phyloP scores from a whole-genome alignment of 1,140 invertebrate species.

The Drosophila ogumai region DNA sequence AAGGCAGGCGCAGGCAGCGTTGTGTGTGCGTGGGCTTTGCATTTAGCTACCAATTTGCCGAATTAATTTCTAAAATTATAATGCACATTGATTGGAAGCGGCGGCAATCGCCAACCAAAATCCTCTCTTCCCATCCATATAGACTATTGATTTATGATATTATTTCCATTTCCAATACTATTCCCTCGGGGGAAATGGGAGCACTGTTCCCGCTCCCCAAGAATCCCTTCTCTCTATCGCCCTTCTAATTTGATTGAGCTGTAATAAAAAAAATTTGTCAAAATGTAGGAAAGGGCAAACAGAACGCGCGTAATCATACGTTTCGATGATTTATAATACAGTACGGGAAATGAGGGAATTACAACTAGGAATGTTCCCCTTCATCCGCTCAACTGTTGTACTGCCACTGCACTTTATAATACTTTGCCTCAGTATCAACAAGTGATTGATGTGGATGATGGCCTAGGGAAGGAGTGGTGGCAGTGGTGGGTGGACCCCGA shows the following conservation, averaged over 20 bases:
- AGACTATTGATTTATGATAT: conserved; percentile 5
- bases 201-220: not conserved
- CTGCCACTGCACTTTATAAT: conserved; percentile 21
- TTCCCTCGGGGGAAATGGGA: not conserved
- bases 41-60: conserved; percentile 44
- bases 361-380: conserved; percentile 38
- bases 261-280: conserved; percentile 78
- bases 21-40: conserved; percentile 28
- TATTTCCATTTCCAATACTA: not conserved
- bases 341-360: conserved; percentile 27
- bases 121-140: not conserved
- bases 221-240: too few species aligned
- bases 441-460: conserved; percentile 67
- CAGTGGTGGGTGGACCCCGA: not conserved
- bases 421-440: conserved; percentile 57
- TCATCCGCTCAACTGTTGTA: conserved; percentile 1
- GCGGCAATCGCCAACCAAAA: not conserved
- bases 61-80: conserved; percentile 42
- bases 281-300: conserved; percentile 12
- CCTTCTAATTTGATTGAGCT: conserved; percentile 71
- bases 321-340: conserved; percentile 70
- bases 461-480: not conserved
- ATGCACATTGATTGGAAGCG: conserved; percentile 46
- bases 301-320: conserved; percentile 52
- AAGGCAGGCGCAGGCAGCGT: not conserved